Base-by-base conservation (phyloP, 2,113 vertebrate species). In the Ammodytes marinus region DNA sequence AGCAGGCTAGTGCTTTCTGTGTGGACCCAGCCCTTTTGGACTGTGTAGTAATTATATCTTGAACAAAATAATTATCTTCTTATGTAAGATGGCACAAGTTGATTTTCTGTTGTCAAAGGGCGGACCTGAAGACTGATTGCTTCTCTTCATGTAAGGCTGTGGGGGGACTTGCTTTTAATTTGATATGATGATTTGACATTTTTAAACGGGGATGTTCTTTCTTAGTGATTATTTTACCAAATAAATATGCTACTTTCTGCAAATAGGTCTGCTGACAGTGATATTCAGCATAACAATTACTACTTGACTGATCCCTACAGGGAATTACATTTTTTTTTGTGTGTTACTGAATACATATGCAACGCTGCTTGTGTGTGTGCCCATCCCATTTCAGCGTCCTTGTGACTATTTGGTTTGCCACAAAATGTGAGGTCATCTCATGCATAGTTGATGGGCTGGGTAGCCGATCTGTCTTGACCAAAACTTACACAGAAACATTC, bases 351-450 rank as follows among this genome's bases (percentile, higher is more conserved):
- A 45, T 74, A 39, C n/a, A 52, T 43, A 46, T 63, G 1, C 1
- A 39, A 8, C 5, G 4, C 14, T 85, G 43, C n/a, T 37, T 61
- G 2, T 55, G 9, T 75, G 55, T 55, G 9, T 75, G 55, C 49
- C 57, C 55, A 55, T 78, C 83, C 65, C 57, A 55, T 80, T 73
- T 77, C 60, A 50, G 12, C 54, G 46, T 71, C 66, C 15, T 39
- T 71, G 10, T 79, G 39, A 71, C 37, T 58, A 17, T 82, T 46
- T 0, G 0, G 69, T 88, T 65, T 80, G 70, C 55, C 74, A 81
- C 40, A 81, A 88, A 88, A 79, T 77, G 85, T 92, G 85, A 91
- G 68, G 78, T 92, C 90, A 90, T 75, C 35, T 77, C 49, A 84
- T 92, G 55, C 77, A 93, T 92, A 90, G 85, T 92, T 86, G 9